phyloP scores from a whole-genome alignment of 2,113 vertebrate genomes.

The Myiagra hebetior region DNA sequence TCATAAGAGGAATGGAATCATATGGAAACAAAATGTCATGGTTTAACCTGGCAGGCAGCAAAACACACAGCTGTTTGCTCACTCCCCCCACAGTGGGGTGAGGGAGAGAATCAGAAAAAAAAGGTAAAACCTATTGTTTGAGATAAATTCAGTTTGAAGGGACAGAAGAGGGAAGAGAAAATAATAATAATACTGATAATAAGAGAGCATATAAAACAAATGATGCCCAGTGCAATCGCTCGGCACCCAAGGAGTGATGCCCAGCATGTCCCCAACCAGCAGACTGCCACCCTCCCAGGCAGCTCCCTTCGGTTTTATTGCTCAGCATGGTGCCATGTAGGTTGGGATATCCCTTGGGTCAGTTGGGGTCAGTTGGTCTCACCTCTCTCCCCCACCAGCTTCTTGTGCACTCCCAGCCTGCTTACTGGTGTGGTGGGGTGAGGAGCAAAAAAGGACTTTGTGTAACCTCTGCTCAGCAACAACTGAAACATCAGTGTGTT shows the following conservation, averaged over 20 bases:
- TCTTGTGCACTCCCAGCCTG: neutral
- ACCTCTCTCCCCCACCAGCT: neutral
- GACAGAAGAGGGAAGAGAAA: neutral
- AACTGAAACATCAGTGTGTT: neutral
- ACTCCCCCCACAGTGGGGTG: neutral
- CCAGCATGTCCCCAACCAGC: no score
- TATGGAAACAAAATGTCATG: neutral
- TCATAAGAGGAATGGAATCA: neutral
- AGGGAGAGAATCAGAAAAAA: neutral
- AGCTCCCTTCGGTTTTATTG: neutral
- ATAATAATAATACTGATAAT: neutral
- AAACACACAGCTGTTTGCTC: neutral
- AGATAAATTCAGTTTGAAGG: neutral
- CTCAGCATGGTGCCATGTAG: neutral
- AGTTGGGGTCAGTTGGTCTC: neutral
- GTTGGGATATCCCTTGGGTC: neutral
- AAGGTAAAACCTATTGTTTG: neutral
- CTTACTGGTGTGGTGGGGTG: neutral
- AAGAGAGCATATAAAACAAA: neutral
- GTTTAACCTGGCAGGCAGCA: neutral
- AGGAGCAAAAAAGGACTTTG: neutral
- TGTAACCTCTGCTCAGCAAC: neutral
- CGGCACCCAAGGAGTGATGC: fast-evolving
- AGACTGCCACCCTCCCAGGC: neutral
- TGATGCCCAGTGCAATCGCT: neutral